Conservation (phyloP, 2,888 invertebrate genomes). For the Bembecia ichneumoniformis region DNA sequence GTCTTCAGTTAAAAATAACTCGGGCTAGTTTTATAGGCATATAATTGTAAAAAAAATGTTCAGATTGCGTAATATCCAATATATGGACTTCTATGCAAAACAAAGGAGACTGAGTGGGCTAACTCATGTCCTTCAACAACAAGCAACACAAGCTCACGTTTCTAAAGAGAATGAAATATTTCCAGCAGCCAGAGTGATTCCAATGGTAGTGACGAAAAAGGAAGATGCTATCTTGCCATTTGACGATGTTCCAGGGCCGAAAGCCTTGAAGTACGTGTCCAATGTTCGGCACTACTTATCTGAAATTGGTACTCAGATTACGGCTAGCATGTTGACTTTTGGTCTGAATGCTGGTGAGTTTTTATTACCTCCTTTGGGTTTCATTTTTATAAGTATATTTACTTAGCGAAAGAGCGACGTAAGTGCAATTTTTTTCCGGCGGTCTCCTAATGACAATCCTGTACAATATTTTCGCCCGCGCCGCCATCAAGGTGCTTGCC, state of each 20-base stretch:
- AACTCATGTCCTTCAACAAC: background rate
- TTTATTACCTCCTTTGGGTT: too few relatives aligned
- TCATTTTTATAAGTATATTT: too few relatives aligned
- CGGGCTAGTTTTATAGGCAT: too few relatives aligned
- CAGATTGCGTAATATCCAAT: background rate
- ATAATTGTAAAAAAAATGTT: too few relatives aligned
- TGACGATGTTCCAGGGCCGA: slow-evolving; percentile 77
- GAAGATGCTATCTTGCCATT: slow-evolving; percentile 60
- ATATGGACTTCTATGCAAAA: background rate
- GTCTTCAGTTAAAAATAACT: background rate
- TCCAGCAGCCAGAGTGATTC: slow-evolving; percentile 33
- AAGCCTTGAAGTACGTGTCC: slow-evolving; percentile 68
- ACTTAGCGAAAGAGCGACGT: too few relatives aligned
- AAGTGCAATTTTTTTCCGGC: too few relatives aligned
- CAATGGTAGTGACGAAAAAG: slow-evolving; percentile 41
- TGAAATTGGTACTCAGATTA: slow-evolving; percentile 74
- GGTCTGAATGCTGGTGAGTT: slow-evolving; percentile 65
- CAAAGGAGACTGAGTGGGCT: background rate
- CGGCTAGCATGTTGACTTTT: slow-evolving; percentile 62
- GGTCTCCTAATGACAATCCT: too few relatives aligned
- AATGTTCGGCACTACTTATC: slow-evolving; percentile 74
- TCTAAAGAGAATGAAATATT: background rate
- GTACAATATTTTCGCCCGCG: too few relatives aligned
- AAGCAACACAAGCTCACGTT: background rate
- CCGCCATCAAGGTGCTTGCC: too few relatives aligned